Evolutionary conservation across 2,888 invertebrate genomes (phyloP).

Genomic region (Malachius bipustulatus): DNA sequence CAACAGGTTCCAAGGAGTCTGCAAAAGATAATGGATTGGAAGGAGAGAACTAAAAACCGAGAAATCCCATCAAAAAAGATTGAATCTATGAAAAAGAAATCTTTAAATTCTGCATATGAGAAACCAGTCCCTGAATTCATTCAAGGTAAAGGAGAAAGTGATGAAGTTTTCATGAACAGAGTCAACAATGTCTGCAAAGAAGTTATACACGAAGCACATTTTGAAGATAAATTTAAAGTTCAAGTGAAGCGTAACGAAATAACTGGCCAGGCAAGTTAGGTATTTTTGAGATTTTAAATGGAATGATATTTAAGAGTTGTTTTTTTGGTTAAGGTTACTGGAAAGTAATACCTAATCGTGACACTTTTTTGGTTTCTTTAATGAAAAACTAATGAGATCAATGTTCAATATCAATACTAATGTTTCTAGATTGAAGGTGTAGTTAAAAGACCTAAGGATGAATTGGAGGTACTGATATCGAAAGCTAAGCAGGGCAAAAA

Average conservation of each 20-base stretch:
- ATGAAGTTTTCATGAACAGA: constrained; percentile 49
- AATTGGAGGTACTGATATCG: constrained; percentile 41
- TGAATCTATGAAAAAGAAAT: constrained; percentile 11
- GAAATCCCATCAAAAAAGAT: constrained; percentile 20
- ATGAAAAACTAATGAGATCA: too few relatives aligned
- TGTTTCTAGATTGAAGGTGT: constrained; percentile 27
- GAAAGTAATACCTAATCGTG: too few relatives aligned
- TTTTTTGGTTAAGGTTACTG: too few relatives aligned
- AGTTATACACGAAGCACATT: constrained; percentile 47
- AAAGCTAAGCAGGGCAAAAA: constrained; percentile 29
- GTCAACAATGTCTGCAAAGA: constrained; percentile 52
- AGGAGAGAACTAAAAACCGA: constrained; percentile 39
- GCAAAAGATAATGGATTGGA: constrained; percentile 49
- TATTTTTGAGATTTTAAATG: too few relatives aligned
- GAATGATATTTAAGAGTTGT: too few relatives aligned
- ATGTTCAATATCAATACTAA: not conserved
- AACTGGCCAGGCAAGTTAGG: constrained; percentile 38
- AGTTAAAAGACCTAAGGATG: constrained; percentile 41
- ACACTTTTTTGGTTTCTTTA: too few relatives aligned
- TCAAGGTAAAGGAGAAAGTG: constrained; percentile 50
- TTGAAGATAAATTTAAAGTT: constrained; percentile 50
- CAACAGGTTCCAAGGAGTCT: constrained; percentile 65
- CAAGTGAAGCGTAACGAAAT: constrained; percentile 42
- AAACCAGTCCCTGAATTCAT: constrained; percentile 44
- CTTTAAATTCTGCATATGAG: constrained; percentile 25